phyloP scores from a whole-genome alignment of 2,797 vertebrate species.

The Morelia viridis region DNA sequence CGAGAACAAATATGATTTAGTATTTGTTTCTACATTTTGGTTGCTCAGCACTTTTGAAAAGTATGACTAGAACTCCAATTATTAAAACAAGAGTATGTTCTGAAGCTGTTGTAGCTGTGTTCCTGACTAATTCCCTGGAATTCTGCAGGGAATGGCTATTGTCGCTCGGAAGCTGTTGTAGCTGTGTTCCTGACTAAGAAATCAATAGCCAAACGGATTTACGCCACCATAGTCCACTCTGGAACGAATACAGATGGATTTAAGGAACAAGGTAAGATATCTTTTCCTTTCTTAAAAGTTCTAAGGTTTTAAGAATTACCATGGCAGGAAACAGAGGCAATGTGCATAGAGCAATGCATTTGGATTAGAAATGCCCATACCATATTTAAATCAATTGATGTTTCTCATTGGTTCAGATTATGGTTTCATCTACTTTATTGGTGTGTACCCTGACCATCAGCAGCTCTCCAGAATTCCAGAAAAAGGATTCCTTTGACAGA shows the following conservation, averaged over 20 bases:
- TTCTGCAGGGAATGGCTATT: constrained; percentile 88
- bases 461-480: background rate
- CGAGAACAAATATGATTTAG: background rate
- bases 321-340: background rate
- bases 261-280: constrained; percentile 90
- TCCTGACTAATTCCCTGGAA: no score
- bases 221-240: constrained; percentile 89
- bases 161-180: constrained; percentile 90
- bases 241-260: constrained; percentile 94
- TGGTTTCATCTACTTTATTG: background rate
- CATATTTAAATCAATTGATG: background rate
- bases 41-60: background rate
- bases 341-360: background rate
- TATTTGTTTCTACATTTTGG: background rate
- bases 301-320: background rate
- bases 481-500: background rate
- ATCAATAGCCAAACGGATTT: constrained; percentile 87
- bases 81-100: background rate
- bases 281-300: background rate
- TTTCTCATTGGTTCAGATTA: background rate
- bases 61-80: background rate
- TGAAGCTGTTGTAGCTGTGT: background rate
- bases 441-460: background rate
- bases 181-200: constrained; percentile 85
- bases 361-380: background rate